Evolutionary conservation across 1,140 invertebrate genomes (phyloP).

Genomic region (Cheumatopsyche charites): DNA sequence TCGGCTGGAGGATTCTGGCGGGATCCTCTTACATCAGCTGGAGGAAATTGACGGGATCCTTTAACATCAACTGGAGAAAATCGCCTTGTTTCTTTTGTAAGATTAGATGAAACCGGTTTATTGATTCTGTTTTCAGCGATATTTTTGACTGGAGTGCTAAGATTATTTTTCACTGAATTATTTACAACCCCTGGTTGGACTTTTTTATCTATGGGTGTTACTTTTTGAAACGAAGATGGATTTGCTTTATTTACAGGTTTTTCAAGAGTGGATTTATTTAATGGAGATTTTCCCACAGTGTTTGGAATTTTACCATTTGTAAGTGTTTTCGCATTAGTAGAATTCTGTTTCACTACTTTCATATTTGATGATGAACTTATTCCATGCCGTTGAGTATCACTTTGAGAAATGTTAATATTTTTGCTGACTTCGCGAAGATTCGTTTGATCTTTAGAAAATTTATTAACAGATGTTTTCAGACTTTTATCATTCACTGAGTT

Average conservation of each 20-base stretch:
- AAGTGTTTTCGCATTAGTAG: neutral
- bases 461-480: too few relatives aligned
- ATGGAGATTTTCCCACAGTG: neutral
- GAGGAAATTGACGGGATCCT: slow-evolving; percentile 54
- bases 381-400: neutral
- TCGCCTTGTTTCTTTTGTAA: slow-evolving; percentile 42
- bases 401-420: neutral
- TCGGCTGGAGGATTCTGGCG: slow-evolving; percentile 59
- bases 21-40: slow-evolving; percentile 51
- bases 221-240: neutral
- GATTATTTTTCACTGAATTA: too few relatives aligned
- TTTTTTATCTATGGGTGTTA: slow-evolving; percentile 9
- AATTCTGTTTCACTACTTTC: neutral
- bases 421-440: too few relatives aligned
- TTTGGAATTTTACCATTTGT: neutral
- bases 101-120: neutral
- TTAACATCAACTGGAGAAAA: slow-evolving; percentile 51
- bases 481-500: too few relatives aligned
- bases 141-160: too few relatives aligned
- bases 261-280: neutral
- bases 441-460: too few relatives aligned
- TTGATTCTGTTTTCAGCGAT: too few relatives aligned
- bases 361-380: neutral
- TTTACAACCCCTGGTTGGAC: neutral
- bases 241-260: neutral